Percentiles rank a stretch among this genome's conserved stretches.
Evolutionary conservation across 2,888 invertebrate species (phyloP).

Genomic region (Chrysotoxum bicinctum): DNA sequence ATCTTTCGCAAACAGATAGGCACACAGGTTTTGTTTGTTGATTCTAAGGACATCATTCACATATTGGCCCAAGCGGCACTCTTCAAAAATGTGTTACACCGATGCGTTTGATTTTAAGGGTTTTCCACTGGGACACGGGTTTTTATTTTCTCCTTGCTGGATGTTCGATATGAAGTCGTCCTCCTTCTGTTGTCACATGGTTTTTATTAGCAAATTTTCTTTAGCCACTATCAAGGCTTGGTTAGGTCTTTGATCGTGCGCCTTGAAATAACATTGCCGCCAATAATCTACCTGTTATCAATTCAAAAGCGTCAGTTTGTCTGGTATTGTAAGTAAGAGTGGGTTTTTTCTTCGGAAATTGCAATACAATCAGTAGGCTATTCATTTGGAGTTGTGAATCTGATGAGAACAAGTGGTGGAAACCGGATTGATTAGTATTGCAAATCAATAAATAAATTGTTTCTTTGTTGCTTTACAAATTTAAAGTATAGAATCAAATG

Average conservation of each 20-base stretch:
- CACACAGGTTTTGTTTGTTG: constrained; percentile 68
- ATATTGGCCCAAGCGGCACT: constrained; percentile 49
- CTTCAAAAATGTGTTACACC: constrained; percentile 62
- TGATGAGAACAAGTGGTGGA: constrained; percentile 33
- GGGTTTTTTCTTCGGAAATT: constrained; percentile 36
- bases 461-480: neutral
- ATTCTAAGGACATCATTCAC: constrained; percentile 59
- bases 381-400: neutral
- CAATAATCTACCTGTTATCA: constrained; percentile 48
- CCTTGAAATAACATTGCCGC: constrained; percentile 49
- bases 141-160: constrained; percentile 61
- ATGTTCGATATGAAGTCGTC: constrained; percentile 28
- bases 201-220: constrained; percentile 68
- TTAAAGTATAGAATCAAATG: neutral
- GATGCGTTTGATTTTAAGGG: constrained; percentile 47
- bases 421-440: constrained; percentile 4
- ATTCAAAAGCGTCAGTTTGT: constrained; percentile 62
- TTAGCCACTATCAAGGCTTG: constrained; percentile 35
- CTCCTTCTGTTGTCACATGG: constrained; percentile 63
- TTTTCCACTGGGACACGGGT: constrained; percentile 66
- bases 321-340: constrained; percentile 40
- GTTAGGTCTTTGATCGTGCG: constrained; percentile 50
- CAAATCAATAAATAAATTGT: neutral
- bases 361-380: constrained; percentile 44
- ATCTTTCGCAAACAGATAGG: constrained; percentile 71